Evolutionary conservation across 2,113 vertebrate species (phyloP), one percentile per base, ranked within the genome.

Genomic region (Steatornis caripensis): DNA sequence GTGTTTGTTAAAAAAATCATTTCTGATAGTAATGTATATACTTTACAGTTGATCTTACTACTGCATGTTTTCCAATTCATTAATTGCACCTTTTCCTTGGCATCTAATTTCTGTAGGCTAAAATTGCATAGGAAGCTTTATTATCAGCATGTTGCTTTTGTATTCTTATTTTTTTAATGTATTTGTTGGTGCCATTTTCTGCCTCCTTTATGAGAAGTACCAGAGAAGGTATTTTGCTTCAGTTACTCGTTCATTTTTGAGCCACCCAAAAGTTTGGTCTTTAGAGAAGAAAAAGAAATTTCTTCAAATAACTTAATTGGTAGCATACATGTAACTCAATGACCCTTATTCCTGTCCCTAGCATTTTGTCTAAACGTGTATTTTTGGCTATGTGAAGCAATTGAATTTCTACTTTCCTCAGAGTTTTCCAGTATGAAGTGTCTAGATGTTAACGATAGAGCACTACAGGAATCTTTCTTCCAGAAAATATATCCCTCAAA

Each of bases 401-500:
- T 55, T 69, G 57, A 84, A 87, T 95, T 76, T 89, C 81, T 91
- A 43, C 70, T 75, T 80, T 90, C 57, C 93, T 90, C 45, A 39
- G 79, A 92, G 95, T 79, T 93, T 97, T 97, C 84, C 70, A 93
- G 94, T 93, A 90, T 77, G 55, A 91, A 90, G 83, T 93, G 48
- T 93, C 95, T 95, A 75, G 91, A 96, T 97, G 72, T 94, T 97
- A 98, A 97, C 96, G 95, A 96, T 61, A 92, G 88, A 84, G 68
- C 77, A 86, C 95, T 90, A 88, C 64, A 77, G 91, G 90, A 84
- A 90, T 95, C 93, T 91, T 92, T 75, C 91, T 94, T 97, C 91
- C 71, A 93, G 91, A 91, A 94, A 90, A 84, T 10, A 41, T 80
- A 89, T 96, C 60, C 83, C 70, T 88, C 15, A 2, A 95, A 76